A percentile compares a stretch with the other conserved stretches of the same genome.
phyloP scores from a whole-genome alignment of 1,140 invertebrate species.

The Zaprionus kolodkinae region DNA sequence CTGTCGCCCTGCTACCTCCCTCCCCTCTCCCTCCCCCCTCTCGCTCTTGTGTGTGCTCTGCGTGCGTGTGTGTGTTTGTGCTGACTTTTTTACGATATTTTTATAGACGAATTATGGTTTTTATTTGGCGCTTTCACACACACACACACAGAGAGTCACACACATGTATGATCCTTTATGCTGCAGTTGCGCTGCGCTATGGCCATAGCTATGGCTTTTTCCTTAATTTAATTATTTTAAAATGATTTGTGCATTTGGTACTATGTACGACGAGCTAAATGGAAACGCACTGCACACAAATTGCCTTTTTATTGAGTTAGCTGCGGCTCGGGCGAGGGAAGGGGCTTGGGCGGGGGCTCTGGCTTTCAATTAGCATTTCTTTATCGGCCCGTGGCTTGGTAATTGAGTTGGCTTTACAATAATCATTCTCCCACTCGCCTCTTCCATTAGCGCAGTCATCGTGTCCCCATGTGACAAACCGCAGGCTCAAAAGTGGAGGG shows the following conservation, averaged over 20 bases:
- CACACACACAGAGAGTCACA: constrained; percentile 16
- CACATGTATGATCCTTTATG: constrained; percentile 57
- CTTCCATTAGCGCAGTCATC: constrained; percentile 14
- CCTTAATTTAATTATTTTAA: constrained; percentile 77
- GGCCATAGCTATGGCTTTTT: constrained; percentile 30
- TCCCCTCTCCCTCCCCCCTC: neutral
- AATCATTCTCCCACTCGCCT: constrained; percentile 17
- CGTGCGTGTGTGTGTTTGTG: constrained; percentile 40
- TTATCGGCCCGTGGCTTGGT: constrained; percentile 50
- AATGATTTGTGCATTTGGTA: constrained; percentile 70
- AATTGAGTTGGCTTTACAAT: constrained; percentile 45
- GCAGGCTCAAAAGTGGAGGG: neutral
- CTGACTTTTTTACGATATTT: constrained; percentile 76
- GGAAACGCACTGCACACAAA: constrained; percentile 60
- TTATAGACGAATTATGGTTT: constrained; percentile 83
- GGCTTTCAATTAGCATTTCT: constrained; percentile 72
- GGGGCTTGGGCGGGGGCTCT: constrained; percentile 17
- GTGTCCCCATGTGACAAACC: neutral
- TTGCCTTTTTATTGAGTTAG: constrained; percentile 75
- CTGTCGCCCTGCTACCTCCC: neutral
- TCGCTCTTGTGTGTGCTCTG: neutral
- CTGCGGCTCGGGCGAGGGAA: neutral
- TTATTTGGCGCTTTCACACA: constrained; percentile 69
- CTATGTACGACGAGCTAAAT: constrained; percentile 36
- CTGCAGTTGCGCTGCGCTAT: constrained; percentile 34